Percentiles rank a stretch among this genome's conserved stretches.
Evolutionary conservation across 1,140 invertebrate genomes (phyloP).

Genomic region (Hyposmocoma kahamanoa): DNA sequence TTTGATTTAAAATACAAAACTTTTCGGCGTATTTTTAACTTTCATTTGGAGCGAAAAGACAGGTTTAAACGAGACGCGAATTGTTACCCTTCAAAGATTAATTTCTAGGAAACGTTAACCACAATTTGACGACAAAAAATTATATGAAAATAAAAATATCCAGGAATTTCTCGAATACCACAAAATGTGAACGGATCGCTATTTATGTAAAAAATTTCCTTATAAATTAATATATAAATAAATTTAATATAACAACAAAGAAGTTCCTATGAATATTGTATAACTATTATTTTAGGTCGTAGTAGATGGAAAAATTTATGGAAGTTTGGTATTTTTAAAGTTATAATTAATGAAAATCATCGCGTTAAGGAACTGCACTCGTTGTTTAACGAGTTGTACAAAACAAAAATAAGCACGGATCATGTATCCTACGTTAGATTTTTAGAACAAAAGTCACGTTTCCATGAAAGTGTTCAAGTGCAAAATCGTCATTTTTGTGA

Average conservation of each 20-base stretch:
- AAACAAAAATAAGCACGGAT: slow-evolving; percentile 61
- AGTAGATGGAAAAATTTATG: slow-evolving; percentile 70
- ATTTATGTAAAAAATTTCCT: slow-evolving; percentile 70
- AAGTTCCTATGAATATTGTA: slow-evolving; percentile 73
- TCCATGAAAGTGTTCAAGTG: slow-evolving; percentile 67
- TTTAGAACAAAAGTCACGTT: slow-evolving; percentile 64
- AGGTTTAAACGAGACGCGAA: slow-evolving; percentile 40
- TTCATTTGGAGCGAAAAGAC: slow-evolving; percentile 51
- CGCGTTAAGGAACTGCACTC: slow-evolving; percentile 54
- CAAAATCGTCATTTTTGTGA: slow-evolving; percentile 28
- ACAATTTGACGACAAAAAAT: slow-evolving; percentile 35
- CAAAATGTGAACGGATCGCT: slow-evolving; percentile 66
- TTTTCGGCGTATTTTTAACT: slow-evolving; percentile 54
- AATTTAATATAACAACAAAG: slow-evolving; percentile 71
- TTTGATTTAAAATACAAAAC: slow-evolving; percentile 60
- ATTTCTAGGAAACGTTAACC: slow-evolving; percentile 62
- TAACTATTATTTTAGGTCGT: slow-evolving; percentile 71
- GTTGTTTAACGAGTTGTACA: slow-evolving; percentile 50
- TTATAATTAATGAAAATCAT: slow-evolving; percentile 61
- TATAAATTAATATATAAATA: slow-evolving; percentile 71
- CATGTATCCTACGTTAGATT: slow-evolving; percentile 66
- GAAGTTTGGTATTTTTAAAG: slow-evolving; percentile 72
- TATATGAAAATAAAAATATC: slow-evolving; percentile 33
- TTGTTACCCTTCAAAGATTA: slow-evolving; percentile 46
- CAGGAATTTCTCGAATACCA: slow-evolving; percentile 25